Evolutionary conservation across 2,797 vertebrate species (phyloP).

Genomic region (Darevskia nairensis): DNA sequence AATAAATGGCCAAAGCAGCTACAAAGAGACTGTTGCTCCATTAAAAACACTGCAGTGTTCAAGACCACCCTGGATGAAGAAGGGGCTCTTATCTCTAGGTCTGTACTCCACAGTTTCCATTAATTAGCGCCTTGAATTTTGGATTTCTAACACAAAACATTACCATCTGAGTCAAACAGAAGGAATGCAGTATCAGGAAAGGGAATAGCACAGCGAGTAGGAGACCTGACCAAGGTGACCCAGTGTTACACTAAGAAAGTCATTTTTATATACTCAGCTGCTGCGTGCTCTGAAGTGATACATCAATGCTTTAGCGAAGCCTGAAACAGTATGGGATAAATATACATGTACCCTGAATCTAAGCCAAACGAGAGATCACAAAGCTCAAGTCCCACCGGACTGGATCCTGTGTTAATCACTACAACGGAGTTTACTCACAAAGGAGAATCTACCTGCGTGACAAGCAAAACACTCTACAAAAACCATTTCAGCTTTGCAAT

Average conservation of each 20-base stretch:
- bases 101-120: slow-evolving; percentile 28
- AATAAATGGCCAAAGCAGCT: slow-evolving; percentile 35
- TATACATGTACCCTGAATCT: background rate
- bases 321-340: slow-evolving; percentile 43
- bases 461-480: slow-evolving; percentile 3
- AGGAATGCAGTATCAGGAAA: slow-evolving; percentile 52
- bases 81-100: slow-evolving; percentile 35
- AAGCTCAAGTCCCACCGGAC: slow-evolving; percentile 38
- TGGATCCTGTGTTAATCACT: slow-evolving; percentile 35
- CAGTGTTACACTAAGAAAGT: slow-evolving; percentile 36
- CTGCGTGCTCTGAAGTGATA: slow-evolving; percentile 26
- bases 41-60: slow-evolving; percentile 49
- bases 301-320: background rate
- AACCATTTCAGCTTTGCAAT: slow-evolving; percentile 15
- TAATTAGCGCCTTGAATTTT: slow-evolving; percentile 53
- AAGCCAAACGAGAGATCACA: slow-evolving; percentile 40
- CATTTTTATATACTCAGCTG: slow-evolving; percentile 46
- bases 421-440: slow-evolving; percentile 40
- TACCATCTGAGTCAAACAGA: slow-evolving; percentile 33
- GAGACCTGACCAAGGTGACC: slow-evolving; percentile 56
- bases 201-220: slow-evolving; percentile 66
- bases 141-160: slow-evolving; percentile 60
- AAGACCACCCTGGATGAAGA: slow-evolving; percentile 9
- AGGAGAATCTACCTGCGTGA: slow-evolving; percentile 16
- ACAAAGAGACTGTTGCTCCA: slow-evolving; percentile 42